Percentiles rank a stretch among this genome's conserved stretches.
Conservation (phyloP, 2,113 vertebrate genomes). For the Pterophyllum scalare region DNA sequence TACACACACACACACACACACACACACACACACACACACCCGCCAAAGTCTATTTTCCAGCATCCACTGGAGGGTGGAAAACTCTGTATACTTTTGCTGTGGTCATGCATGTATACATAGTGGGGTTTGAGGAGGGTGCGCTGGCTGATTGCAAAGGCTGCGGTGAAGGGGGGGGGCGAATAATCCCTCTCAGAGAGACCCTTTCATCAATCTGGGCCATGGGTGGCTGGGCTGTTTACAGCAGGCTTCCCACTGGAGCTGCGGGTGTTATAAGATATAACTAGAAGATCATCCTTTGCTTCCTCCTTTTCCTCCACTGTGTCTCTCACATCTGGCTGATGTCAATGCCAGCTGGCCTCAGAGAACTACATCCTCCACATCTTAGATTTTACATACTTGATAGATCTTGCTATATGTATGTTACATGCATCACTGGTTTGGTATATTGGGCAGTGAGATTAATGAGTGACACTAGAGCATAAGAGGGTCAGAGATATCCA, state of each 20-base stretch:
- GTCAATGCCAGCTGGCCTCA: conserved; percentile 24
- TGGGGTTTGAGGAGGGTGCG: conserved; percentile 34
- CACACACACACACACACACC: background rate
- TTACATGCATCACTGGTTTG: conserved; percentile 22
- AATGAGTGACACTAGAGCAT: background rate
- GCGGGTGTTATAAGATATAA: conserved; percentile 53
- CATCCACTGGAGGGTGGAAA: conserved; percentile 35
- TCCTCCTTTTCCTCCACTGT: conserved; percentile 13
- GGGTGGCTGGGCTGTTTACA: conserved; percentile 65
- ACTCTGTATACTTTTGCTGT: conserved; percentile 56
- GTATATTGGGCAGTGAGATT: conserved; percentile 19
- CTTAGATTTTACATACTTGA: conserved; percentile 33
- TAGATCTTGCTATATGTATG: conserved; percentile 8
- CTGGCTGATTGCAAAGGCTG: conserved; percentile 61
- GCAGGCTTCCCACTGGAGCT: conserved; percentile 37
- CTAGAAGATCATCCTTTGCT: conserved; percentile 30
- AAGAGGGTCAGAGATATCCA: background rate
- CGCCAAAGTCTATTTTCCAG: conserved; percentile 46
- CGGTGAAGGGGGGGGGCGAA: conserved; percentile 24
- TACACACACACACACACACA: conserved; percentile 16
- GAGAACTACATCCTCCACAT: conserved; percentile 12
- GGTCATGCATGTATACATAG: conserved; percentile 62
- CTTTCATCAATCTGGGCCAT: conserved; percentile 72
- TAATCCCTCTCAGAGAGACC: conserved; percentile 59
- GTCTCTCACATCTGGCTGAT: conserved; percentile 51